Evolutionary conservation across 2,888 invertebrate genomes (phyloP).

Genomic region (Atethmia centrago): DNA sequence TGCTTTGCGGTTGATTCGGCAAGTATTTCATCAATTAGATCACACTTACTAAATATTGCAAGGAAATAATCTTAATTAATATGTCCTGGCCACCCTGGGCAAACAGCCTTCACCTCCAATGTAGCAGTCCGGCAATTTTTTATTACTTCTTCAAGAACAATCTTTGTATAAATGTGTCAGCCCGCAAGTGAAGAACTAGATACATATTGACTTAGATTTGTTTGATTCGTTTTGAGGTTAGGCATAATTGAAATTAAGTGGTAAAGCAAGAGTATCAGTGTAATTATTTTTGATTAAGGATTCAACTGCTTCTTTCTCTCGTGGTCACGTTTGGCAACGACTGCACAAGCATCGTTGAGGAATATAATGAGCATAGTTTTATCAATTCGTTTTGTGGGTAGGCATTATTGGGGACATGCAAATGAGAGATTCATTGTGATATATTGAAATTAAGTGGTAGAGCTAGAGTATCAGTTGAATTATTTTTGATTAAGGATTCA

Average conservation of each 20-base stretch:
- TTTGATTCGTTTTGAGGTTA: conserved; percentile 29
- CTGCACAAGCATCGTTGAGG: not conserved
- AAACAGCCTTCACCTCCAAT: not conserved
- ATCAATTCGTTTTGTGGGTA: conserved; percentile 30
- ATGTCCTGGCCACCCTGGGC: not conserved
- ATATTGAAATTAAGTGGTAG: not conserved
- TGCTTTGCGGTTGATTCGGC: conserved; percentile 57
- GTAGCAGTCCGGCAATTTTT: not conserved
- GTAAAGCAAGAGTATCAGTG: not conserved
- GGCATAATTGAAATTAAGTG: conserved; percentile 8
- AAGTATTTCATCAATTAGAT: conserved; percentile 55
- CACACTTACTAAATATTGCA: conserved; percentile 22
- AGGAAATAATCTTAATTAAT: not conserved
- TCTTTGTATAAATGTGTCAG: not conserved
- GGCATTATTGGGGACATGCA: conserved; percentile 7
- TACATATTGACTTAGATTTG: conserved; percentile 46
- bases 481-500: not conserved
- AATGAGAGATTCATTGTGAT: not conserved
- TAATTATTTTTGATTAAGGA: not conserved
- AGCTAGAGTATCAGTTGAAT: not conserved
- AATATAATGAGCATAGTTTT: not conserved
- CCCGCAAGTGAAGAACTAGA: conserved; percentile 22
- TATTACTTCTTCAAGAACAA: not conserved
- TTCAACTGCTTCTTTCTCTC: not conserved
- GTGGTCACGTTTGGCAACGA: not conserved